phyloP scores from a whole-genome alignment of 2,113 vertebrate species.

The Martes martes region DNA sequence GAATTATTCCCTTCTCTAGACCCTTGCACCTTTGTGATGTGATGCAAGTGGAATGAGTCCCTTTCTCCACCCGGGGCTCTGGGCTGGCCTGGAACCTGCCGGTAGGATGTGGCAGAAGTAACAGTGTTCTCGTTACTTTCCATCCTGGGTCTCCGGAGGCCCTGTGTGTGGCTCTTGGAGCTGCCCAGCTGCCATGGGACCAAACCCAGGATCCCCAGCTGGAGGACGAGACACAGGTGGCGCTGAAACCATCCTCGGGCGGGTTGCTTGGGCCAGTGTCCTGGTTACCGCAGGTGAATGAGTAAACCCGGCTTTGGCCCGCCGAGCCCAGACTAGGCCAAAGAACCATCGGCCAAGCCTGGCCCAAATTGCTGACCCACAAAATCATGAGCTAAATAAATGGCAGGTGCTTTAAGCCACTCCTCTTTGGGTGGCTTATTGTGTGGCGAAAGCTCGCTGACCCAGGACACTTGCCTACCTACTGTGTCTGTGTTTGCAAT shows the following conservation, averaged over 20 bases:
- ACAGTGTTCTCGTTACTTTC: accelerated
- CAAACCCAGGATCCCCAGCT: not conserved
- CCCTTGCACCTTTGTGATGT: accelerated
- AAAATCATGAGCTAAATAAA: not conserved
- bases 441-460: not conserved
- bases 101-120: not conserved
- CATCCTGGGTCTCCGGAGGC: not conserved
- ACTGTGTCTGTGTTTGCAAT: not conserved
- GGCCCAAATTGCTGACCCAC: no score
- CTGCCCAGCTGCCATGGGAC: accelerated
- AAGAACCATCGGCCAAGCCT: not conserved
- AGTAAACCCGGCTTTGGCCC: not conserved
- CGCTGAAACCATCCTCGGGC: not conserved
- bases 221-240: accelerated
- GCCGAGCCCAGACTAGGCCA: not conserved
- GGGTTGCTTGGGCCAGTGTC: accelerated
- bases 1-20: not conserved
- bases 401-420: not conserved
- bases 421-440: not conserved
- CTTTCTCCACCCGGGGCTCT: not conserved
- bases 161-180: not conserved
- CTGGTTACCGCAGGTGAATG: no score
- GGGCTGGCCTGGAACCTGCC: not conserved
- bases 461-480: not conserved
- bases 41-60: no score